Evolutionary conservation across 2,888 invertebrate species (phyloP), one percentile per base, ranked within the genome.

Genomic region (Drosophila mimica): DNA sequence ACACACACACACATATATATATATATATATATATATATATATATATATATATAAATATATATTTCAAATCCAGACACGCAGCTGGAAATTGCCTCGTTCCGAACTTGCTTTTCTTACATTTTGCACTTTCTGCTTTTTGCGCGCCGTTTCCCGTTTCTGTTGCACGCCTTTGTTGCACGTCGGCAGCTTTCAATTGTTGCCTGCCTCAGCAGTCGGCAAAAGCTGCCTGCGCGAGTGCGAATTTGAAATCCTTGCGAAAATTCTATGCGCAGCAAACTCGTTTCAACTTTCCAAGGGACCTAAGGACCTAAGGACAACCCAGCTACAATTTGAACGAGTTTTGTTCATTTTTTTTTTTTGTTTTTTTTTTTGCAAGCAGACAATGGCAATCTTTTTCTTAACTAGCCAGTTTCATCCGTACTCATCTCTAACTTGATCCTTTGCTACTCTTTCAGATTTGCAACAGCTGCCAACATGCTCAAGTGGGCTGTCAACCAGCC

Each of bases 401-500:
- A 89, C 74, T 79, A 73, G 88, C 79, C 63, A 46, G 71, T 56
- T 56, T 36, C 17, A 67, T 76, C 60, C 46, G 20, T 46, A 49
- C 60, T 52, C 60, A 77, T 61, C 43, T n/a, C 34, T 59, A 66
- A 59, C 51, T 28, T 61, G 30, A 38, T 49, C 51, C 33, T 30
- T 28, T 30, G 28, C 40, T 59, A 43, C 59, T 79, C 57, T 79
- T 74, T 57, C 64, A 79, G 70, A 59, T 33, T 20, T 30, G 53
- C 68, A 43, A 66, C 85, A 82, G 83, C 86, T 74, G 81, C 49
- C 58, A 65, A 49, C 48, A 92, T 92, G 93, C 82, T 92, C 68
- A 93, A 93, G 89, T 93, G 93, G 93, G 91, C 92, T 75, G 91
- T 93, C 48, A 92, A 91, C 74, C 91, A 90, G 80, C 83, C 92